Evolutionary conservation across 2,797 vertebrate species (phyloP), one percentile per base, ranked within the genome.

Genomic region (Sebastes itinus): DNA sequence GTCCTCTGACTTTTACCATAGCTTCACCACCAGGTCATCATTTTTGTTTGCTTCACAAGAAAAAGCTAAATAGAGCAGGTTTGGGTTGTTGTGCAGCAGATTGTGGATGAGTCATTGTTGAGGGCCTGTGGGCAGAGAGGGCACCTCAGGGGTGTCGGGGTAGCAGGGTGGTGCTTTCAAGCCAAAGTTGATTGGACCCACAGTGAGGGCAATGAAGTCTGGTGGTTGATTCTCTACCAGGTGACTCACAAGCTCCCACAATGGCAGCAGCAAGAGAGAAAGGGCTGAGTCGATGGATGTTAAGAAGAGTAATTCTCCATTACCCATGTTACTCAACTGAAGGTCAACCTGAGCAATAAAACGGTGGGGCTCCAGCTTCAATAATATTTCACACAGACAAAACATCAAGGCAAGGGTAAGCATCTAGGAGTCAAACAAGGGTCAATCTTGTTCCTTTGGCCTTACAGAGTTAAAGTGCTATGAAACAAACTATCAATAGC

Each of bases 271-370:
- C 62, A 82, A 30, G 2, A 54, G 23, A 11, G 10, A 80, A 78
- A 70, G 35, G 38, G 13, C 49, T 42, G 49, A 76, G 63, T 52
- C 2, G 9, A 58, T 73, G 35, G 59, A 52, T 75, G 30, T 58
- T 28, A 46, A 55, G 49, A 58, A 33, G 35, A 58, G 5, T 63
- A 68, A 77, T 77, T 84, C 28, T 59, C 27, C 16, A 63, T 74
- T 72, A 72, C 25, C 35, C 42, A 30, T 22, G 12, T 64, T 71
- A 46, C 60, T 80, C 18, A 59, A 55, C 16, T 65, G n/a, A 87
- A 77, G 67, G 73, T 85, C 78, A 75, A 71, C 22, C 30, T 58
- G 32, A 63, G 22, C 56, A 74, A 27, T 33, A 60, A 77, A 78
- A 62, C 6, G 2, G 16, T 52, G 33, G 2, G 55, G 30, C 52